Evolutionary conservation across 2,888 invertebrate species (phyloP).

Genomic region (Eristalis pertinax): DNA sequence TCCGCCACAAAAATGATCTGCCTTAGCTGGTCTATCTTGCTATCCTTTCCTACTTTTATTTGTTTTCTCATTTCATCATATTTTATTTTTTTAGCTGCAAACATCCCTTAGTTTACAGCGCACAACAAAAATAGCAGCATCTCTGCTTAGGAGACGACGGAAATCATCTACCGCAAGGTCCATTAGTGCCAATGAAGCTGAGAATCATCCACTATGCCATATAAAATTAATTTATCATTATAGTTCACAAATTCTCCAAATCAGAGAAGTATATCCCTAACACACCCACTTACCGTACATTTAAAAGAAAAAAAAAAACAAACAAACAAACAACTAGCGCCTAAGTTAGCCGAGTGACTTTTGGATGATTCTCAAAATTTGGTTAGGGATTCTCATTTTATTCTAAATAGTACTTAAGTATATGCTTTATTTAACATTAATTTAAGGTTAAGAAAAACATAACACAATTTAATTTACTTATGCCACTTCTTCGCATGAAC

Average conservation of each 20-base stretch:
- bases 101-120: constrained; percentile 45
- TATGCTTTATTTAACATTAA: not conserved
- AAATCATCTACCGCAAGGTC: constrained; percentile 21
- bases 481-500: not conserved
- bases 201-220: constrained; percentile 50
- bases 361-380: constrained; percentile 57
- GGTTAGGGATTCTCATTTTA: constrained; percentile 2
- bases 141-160: constrained; percentile 29
- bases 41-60: not conserved
- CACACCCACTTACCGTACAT: constrained; percentile 1
- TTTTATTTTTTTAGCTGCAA: constrained; percentile 45
- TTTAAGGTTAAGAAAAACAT: not conserved
- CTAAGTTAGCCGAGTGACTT: constrained; percentile 19
- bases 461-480: not conserved
- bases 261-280: constrained; percentile 40
- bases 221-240: constrained; percentile 41
- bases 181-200: constrained; percentile 40
- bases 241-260: constrained; percentile 43
- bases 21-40: not conserved
- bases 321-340: not conserved
- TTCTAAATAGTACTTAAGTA: not conserved
- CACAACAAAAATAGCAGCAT: constrained; percentile 22
- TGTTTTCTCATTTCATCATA: constrained; percentile 29
- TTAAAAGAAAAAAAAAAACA: not conserved
- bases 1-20: not conserved